These are phyloP conservation scores for Leucosticte australis DNA, from an alignment of 2,113 vertebrate species.

Conservation along the genomic window DNA sequence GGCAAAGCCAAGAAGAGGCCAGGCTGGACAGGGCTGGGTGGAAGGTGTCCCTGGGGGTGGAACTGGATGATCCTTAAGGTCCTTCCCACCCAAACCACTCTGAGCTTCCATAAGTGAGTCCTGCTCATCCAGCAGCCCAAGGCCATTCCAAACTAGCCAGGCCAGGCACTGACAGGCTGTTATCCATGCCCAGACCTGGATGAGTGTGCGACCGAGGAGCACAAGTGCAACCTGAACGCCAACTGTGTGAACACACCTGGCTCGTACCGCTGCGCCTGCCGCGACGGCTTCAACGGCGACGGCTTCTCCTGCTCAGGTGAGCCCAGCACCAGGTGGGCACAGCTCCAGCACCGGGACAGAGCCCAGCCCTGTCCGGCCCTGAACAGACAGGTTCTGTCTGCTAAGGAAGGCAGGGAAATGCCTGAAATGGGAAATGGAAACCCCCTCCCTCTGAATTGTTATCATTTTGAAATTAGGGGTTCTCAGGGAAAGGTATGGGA, in stretches of 20 bases:
- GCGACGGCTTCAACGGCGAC: slow-evolving; percentile 85
- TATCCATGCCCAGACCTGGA: slow-evolving; percentile 80
- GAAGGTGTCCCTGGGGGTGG: background rate
- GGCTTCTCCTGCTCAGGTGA: slow-evolving; percentile 89
- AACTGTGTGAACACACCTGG: slow-evolving; percentile 87
- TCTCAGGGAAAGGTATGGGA: background rate
- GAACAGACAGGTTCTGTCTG: background rate
- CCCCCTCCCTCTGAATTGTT: background rate
- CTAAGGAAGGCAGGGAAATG: background rate
- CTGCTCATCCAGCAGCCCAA: background rate
- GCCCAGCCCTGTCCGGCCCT: background rate
- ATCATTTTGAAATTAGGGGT: background rate
- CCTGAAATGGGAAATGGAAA: background rate
- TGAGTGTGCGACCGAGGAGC: slow-evolving; percentile 84
- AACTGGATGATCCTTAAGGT: background rate
- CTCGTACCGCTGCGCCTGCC: slow-evolving; percentile 89
- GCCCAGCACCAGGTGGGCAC: fast-evolving
- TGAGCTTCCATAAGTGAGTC: fast-evolving
- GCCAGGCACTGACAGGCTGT: background rate
- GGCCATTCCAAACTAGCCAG: background rate
- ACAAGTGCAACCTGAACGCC: slow-evolving; percentile 87
- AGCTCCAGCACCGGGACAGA: background rate
- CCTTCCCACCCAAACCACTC: background rate
- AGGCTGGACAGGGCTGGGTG: background rate
- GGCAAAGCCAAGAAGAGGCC: background rate